Evolutionary conservation across 2,888 invertebrate species (phyloP), one percentile per base, ranked within the genome.

Genomic region (Tryphoninae sp.): DNA sequence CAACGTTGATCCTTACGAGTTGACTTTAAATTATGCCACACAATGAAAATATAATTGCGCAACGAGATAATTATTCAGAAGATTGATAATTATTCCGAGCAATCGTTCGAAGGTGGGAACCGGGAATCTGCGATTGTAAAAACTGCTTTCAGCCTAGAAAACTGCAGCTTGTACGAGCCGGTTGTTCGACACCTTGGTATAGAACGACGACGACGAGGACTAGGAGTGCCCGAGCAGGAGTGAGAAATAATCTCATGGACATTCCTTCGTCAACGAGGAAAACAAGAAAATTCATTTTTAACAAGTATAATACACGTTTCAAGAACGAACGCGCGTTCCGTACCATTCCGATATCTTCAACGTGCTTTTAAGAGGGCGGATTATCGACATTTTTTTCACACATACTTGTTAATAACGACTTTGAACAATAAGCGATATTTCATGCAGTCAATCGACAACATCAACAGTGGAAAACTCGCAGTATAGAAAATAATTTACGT

Each of bases 221-320:
- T 85, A 86, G 89, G 89, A 84, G 89, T 88, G 89, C 86, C 85
- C 13, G 45, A 22, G 45, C 71, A 77, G 82, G 65, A 81, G 84
- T 79, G 84, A 85, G 82, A 86, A 33, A 85, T 86, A 87, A 86
- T 86, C 86, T 86, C 87, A 88, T 87, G 86, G 85, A 87, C 87
- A 61, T 87, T 86, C 79, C 84, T 78, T 73, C 78, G 80, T 80
- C 76, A 86, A 86, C 84, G 84, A 87, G 88, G 84, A 88, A 88
- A 87, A 88, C 87, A 86, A 87, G 87, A 87, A 86, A 33, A 82
- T 82, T 82, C 83, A 83, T 87, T 87, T 86, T 76, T 84, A 87
- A 72, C 74, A 68, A 78, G 65, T 61, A 61, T 62, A 65, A 22
- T 16, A 22, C 59, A n/a, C 71, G 9, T 62, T 72, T 78, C 62